phyloP scores from a whole-genome alignment of 2,113 vertebrate genomes.

The Coreoperca whiteheadi region DNA sequence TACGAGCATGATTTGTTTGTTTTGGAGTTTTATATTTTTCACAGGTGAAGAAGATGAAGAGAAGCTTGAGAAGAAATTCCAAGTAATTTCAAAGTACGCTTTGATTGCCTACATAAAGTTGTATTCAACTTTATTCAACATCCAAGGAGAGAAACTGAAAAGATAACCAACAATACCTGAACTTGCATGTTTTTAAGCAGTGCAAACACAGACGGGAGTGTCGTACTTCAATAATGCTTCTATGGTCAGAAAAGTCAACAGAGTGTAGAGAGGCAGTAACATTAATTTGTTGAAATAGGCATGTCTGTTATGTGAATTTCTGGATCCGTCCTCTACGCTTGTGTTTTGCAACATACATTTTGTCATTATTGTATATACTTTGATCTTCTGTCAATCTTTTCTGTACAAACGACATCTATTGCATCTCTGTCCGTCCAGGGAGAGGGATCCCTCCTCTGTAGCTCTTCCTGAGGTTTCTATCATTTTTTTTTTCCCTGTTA shows the following conservation, averaged over 20 bases:
- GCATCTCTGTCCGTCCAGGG: no score
- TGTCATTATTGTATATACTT: no score
- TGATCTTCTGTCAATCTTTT: no score
- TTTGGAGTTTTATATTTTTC: constrained; percentile 6
- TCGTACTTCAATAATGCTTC: background rate
- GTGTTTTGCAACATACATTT: no score
- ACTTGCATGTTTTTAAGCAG: background rate
- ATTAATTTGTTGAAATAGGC: constrained; percentile 1
- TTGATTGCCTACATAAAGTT: background rate
- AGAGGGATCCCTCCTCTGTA: no score
- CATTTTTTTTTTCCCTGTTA: no score
- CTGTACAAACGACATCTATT: no score
- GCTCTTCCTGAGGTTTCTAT: no score
- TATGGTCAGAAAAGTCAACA: background rate
- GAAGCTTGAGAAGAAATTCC: background rate
- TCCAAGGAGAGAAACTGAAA: background rate
- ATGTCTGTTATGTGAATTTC: constrained; percentile 1
- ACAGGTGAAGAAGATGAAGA: background rate
- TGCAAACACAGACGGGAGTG: background rate
- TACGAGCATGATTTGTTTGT: background rate
- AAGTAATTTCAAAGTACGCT: constrained; percentile 2
- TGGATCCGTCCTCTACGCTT: no score
- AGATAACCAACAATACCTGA: background rate
- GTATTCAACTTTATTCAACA: constrained; percentile 7
- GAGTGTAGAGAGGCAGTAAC: background rate